Evolutionary conservation across 2,113 vertebrate genomes (phyloP), one percentile per base, ranked within the genome.

Genomic region (Ranitomeya imitator): DNA sequence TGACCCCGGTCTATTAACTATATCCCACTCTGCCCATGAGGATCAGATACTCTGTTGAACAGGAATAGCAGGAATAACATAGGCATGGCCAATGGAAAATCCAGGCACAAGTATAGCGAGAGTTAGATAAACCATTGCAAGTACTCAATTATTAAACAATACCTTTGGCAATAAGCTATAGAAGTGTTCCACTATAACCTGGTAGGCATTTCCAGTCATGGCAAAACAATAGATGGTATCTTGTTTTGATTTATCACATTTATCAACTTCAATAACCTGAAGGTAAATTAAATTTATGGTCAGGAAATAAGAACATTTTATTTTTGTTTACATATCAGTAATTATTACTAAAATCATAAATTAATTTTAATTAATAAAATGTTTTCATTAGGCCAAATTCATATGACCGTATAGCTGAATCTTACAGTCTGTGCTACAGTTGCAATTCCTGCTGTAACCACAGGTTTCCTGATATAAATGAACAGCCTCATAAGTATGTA

Each of bases 131-230:
- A 69, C 3, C 13, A n/a, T 11, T n/a, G 2, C 10, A 67, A 3
- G 10, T 23, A 23, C 63, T n/a, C 9, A n/a, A 52, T 77, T 77
- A 9, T 12, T 18, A 71, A 4, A 13, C 19, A 23, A 12, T 92
- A 94, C 92, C 91, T 95, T 93, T 67, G 93, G 91, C 83, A 95
- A 91, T 87, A 96, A 91, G 77, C 26, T 91, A 91, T 82, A 91
- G 90, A 95, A 95, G 88, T 94, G 77, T 59, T 94, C 94, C 67
- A 86, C 3, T n/a, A 93, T 74, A 69, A 93, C 91, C 79, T 93
- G 91, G 54, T 93, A 95, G 7, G 92, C 92, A 37, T 93, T 94
- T 59, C 93, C 94, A 89, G 85, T 94, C 91, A 94, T 88, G 76
- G 92, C 93, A 89, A 96, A 95, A 88, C 93, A 92, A 83, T 93